Conservation (phyloP, 2,888 invertebrate genomes). For the Augiades crinisus region DNA sequence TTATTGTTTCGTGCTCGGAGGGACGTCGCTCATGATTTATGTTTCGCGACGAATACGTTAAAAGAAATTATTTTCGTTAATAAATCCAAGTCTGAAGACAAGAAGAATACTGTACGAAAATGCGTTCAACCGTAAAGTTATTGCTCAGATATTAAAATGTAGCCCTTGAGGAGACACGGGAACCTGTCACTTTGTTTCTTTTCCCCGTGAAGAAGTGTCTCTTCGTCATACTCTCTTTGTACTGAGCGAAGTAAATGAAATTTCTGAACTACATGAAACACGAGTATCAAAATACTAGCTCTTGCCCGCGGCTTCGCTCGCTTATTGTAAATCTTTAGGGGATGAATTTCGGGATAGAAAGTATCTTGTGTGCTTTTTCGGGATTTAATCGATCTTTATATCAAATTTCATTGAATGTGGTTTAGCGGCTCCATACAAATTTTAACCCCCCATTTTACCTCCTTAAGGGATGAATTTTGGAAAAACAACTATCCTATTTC, state of each 20-base stretch:
- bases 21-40: slow-evolving; percentile 18
- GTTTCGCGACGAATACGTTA: slow-evolving; percentile 13
- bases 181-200: slow-evolving; percentile 6
- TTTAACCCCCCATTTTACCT: too few relatives aligned
- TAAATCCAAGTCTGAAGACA: neutral
- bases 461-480: too few relatives aligned
- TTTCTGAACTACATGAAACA: neutral
- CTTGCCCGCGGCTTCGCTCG: too few relatives aligned
- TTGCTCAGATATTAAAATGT: slow-evolving; percentile 16
- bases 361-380: too few relatives aligned
- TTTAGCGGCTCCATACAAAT: too few relatives aligned
- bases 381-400: too few relatives aligned
- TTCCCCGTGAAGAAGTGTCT: neutral
- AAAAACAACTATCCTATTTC: too few relatives aligned
- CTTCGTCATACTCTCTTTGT: neutral
- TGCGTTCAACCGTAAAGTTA: slow-evolving; percentile 1
- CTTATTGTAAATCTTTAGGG: too few relatives aligned
- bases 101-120: slow-evolving; percentile 5
- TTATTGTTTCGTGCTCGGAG: slow-evolving; percentile 34
- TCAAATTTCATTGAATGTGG: too few relatives aligned
- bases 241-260: neutral
- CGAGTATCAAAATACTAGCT: too few relatives aligned
- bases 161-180: slow-evolving; percentile 2
- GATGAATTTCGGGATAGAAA: too few relatives aligned
- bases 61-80: neutral